Percentiles rank a stretch among this genome's conserved stretches.
These are phyloP conservation scores for Lydus trimaculatus DNA, from an alignment of 2,888 invertebrate genomes.

Conservation along the genomic window DNA sequence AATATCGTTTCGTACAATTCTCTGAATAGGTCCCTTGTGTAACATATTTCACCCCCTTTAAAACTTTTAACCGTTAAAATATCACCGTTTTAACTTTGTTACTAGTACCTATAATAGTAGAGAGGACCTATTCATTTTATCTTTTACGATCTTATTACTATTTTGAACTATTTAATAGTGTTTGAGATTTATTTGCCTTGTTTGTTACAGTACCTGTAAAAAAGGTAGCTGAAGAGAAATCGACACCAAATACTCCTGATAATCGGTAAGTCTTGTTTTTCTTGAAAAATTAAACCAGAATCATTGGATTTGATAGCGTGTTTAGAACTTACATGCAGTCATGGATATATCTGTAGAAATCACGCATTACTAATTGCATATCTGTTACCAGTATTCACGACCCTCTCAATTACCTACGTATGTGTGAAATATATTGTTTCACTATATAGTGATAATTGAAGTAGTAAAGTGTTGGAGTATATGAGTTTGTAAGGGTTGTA, in stretches of 20 bases:
- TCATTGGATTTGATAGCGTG: neutral
- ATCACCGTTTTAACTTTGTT: constrained; percentile 49
- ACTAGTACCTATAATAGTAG: too few relatives aligned
- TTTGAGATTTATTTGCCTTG: constrained; percentile 14
- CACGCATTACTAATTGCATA: constrained; percentile 21
- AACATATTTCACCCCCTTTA: constrained; percentile 46
- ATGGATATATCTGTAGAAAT: neutral
- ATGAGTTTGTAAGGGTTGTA: constrained; percentile 30
- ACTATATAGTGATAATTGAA: constrained; percentile 30
- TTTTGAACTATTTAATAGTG: constrained; percentile 16
- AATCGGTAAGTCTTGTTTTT: constrained; percentile 35
- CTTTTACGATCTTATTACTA: constrained; percentile 21
- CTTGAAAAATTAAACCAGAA: neutral
- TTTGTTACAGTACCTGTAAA: neutral
- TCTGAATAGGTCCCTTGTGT: constrained; percentile 54
- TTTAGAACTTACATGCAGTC: neutral
- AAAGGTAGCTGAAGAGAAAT: constrained; percentile 23
- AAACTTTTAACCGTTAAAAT: constrained; percentile 42
- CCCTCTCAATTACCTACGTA: constrained; percentile 21
- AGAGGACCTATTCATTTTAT: constrained; percentile 23
- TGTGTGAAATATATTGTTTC: constrained; percentile 2
- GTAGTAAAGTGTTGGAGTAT: constrained; percentile 33
- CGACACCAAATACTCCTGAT: constrained; percentile 44
- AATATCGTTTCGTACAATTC: constrained; percentile 53
- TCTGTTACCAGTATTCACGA: constrained; percentile 13